Conservation (phyloP, 2,113 vertebrate genomes). For the Mohoua ochrocephala region DNA sequence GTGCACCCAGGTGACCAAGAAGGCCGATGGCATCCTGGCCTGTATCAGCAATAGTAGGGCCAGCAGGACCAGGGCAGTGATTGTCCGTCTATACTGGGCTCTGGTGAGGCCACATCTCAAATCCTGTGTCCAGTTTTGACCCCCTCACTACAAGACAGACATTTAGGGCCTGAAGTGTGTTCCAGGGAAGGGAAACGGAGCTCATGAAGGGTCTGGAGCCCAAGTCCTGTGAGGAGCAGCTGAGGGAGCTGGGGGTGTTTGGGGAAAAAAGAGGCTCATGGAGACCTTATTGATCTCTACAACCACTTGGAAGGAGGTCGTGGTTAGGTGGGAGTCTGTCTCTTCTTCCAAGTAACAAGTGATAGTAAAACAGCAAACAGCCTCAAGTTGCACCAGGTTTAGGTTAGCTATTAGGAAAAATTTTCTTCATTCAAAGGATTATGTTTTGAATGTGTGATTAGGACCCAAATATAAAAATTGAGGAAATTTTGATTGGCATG, state of each 20-base stretch:
- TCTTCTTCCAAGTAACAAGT: not conserved
- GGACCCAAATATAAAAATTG: not conserved
- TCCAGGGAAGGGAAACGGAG: fast-evolving
- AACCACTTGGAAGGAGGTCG: not conserved
- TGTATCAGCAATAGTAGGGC: not conserved
- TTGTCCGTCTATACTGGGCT: fast-evolving
- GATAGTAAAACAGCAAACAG: not conserved
- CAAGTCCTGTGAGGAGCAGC: not conserved
- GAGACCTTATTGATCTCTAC: not conserved
- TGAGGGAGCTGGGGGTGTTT: not conserved
- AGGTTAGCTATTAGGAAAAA: not conserved
- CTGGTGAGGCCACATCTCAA: too few relatives aligned
- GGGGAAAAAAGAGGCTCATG: not conserved
- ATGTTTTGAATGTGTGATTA: not conserved
- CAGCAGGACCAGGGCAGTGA: not conserved
- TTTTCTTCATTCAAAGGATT: not conserved
- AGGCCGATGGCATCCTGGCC: not conserved
- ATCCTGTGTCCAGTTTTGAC: not conserved
- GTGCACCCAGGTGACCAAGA: not conserved
- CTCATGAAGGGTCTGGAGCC: not conserved
- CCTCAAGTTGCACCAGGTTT: not conserved
- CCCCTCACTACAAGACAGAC: fast-evolving
- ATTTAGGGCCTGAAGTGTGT: fast-evolving
- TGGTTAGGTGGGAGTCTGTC: too few relatives aligned
- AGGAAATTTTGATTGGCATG: not conserved